Conservation (phyloP, 2,888 invertebrate genomes). For the Philhelius pedissequus region DNA sequence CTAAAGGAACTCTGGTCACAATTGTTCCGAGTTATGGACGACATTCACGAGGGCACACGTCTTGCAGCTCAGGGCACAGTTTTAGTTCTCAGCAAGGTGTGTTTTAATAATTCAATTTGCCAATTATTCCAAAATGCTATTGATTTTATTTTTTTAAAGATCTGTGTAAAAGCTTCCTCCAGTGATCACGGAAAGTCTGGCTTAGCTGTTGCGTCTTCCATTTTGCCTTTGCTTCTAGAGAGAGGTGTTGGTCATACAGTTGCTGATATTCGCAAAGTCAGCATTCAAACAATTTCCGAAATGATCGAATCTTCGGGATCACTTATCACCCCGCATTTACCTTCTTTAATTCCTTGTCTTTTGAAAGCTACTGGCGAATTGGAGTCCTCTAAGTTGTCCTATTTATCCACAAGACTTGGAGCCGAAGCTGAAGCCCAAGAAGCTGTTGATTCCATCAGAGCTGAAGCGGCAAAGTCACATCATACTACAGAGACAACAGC, state of each 20-base stretch:
- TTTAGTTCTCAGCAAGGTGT: slow-evolving; percentile 86
- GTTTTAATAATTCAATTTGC: not conserved
- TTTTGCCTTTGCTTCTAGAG: slow-evolving; percentile 90
- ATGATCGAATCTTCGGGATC: slow-evolving; percentile 90
- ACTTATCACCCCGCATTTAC: slow-evolving; percentile 89
- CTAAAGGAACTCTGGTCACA: slow-evolving; percentile 83
- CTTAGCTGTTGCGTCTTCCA: slow-evolving; percentile 84
- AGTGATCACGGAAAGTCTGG: slow-evolving; percentile 86
- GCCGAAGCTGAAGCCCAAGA: slow-evolving; percentile 87
- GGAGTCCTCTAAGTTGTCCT: slow-evolving; percentile 88
- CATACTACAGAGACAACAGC: slow-evolving; percentile 93
- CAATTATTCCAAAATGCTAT: not conserved
- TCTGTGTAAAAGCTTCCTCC: slow-evolving; percentile 86
- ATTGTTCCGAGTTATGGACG: slow-evolving; percentile 95
- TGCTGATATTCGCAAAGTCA: slow-evolving; percentile 87
- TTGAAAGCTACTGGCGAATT: slow-evolving; percentile 92
- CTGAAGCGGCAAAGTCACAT: slow-evolving; percentile 89
- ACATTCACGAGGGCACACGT: slow-evolving; percentile 93
- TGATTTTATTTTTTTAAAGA: slow-evolving; percentile 78
- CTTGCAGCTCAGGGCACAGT: slow-evolving; percentile 87
- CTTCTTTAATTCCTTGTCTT: slow-evolving; percentile 89
- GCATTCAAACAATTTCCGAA: slow-evolving; percentile 91
- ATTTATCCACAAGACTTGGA: slow-evolving; percentile 87
- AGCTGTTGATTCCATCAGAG: slow-evolving; percentile 87
- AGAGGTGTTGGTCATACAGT: slow-evolving; percentile 89